Percentiles rank a stretch among this genome's conserved stretches.
phyloP scores from a whole-genome alignment of 2,888 invertebrate genomes.

The Eucera pruinosa region DNA sequence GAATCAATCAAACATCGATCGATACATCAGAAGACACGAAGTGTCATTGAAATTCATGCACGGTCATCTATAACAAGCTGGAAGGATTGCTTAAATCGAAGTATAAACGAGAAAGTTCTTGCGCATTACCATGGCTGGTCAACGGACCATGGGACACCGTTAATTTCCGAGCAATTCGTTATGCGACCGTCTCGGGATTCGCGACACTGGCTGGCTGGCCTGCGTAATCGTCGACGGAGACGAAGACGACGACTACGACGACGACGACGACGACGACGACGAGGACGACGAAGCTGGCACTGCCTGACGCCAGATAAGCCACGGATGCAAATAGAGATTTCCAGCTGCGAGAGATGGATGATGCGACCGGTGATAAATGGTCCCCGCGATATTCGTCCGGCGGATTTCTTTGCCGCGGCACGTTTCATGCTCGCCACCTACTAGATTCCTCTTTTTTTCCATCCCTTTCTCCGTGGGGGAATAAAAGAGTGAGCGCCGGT shows the following conservation, averaged over 20 bases:
- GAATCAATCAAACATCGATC: slow-evolving; percentile 1
- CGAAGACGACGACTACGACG: slow-evolving; percentile 43
- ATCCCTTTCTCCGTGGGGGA: background rate
- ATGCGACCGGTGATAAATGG: slow-evolving; percentile 69
- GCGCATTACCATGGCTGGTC: slow-evolving; percentile 45
- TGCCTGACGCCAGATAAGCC: slow-evolving; percentile 71
- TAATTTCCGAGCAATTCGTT: slow-evolving; percentile 70
- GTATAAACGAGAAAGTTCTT: slow-evolving; percentile 69
- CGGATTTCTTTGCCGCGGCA: slow-evolving; percentile 50
- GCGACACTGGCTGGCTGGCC: slow-evolving; percentile 39
- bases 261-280: slow-evolving; percentile 35
- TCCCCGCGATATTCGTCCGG: slow-evolving; percentile 52
- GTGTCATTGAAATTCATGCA: slow-evolving; percentile 21
- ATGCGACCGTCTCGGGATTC: slow-evolving; percentile 54
- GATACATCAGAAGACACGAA: slow-evolving; percentile 25
- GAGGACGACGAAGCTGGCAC: slow-evolving; percentile 59
- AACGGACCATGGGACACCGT: slow-evolving; percentile 53
- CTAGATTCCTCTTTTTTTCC: slow-evolving; percentile 25
- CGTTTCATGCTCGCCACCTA: slow-evolving; percentile 55
- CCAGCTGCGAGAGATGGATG: slow-evolving; percentile 74
- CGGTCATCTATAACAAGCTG: slow-evolving; percentile 50
- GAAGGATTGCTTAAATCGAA: slow-evolving; percentile 62
- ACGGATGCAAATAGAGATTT: slow-evolving; percentile 79
- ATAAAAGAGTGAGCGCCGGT: slow-evolving; percentile 7
- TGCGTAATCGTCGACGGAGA: slow-evolving; percentile 35